Conservation (phyloP, 2,888 invertebrate genomes). For the Mellilla xanthometata region DNA sequence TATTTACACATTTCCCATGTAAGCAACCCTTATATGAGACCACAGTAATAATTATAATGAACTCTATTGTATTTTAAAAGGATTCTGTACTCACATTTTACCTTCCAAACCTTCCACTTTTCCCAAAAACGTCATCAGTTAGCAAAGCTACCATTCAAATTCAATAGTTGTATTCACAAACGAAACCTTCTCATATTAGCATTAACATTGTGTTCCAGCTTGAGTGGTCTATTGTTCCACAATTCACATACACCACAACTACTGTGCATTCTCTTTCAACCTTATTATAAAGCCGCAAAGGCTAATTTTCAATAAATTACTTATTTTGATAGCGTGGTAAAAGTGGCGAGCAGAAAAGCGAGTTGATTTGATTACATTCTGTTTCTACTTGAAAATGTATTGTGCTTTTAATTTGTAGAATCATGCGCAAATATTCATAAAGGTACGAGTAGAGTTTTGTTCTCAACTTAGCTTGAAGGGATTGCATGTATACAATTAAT, state of each 20-base stretch:
- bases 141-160: conserved; percentile 29
- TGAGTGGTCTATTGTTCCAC: conserved; percentile 60
- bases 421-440: conserved; percentile 24
- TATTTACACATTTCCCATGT: too few relatives aligned
- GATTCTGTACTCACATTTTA: too few relatives aligned
- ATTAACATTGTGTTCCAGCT: conserved; percentile 59
- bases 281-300: conserved; percentile 25
- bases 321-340: conserved; percentile 19
- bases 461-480: too few relatives aligned
- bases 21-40: too few relatives aligned
- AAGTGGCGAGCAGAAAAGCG: conserved; percentile 46
- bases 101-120: background rate
- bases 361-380: conserved; percentile 65
- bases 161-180: conserved; percentile 39
- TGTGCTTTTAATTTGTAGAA: conserved; percentile 39
- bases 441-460: background rate
- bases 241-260: conserved; percentile 37
- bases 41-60: too few relatives aligned
- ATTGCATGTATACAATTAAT: too few relatives aligned
- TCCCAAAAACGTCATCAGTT: conserved; percentile 8
- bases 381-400: conserved; percentile 47
- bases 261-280: conserved; percentile 8
- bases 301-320: conserved; percentile 25
- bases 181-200: conserved; percentile 56
- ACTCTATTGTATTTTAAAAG: too few relatives aligned